These are phyloP conservation scores for Agonopterix arenella DNA, from an alignment of 2,888 invertebrate genomes.

Conservation along the genomic window DNA sequence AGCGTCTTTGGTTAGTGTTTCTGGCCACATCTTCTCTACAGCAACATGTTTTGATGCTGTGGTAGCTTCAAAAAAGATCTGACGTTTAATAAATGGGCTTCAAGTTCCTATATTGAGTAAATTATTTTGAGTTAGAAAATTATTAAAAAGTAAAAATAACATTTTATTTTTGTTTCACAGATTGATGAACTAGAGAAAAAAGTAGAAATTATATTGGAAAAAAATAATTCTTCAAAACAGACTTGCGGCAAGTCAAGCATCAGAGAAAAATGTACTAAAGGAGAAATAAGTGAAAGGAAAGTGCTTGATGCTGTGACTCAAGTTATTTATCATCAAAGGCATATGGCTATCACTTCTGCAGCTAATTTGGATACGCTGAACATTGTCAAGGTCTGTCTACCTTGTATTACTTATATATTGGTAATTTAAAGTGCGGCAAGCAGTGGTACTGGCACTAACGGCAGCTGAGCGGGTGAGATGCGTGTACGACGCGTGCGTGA, in stretches of 20 bases:
- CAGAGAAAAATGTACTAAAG: conserved; percentile 11
- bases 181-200: conserved; percentile 22
- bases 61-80: neutral
- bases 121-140: neutral
- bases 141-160: neutral
- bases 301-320: conserved; percentile 36
- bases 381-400: conserved; percentile 31
- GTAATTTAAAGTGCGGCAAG: no score
- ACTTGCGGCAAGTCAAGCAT: neutral
- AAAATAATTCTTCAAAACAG: conserved; percentile 1
- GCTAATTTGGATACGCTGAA: conserved; percentile 38
- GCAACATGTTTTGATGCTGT: no score
- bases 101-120: no score
- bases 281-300: conserved; percentile 16
- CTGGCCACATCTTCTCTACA: no score
- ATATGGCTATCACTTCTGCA: conserved; percentile 23
- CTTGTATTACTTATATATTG: no score
- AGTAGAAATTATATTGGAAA: conserved; percentile 20
- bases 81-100: neutral
- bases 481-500: no score
- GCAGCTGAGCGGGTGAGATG: no score
- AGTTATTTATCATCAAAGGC: conserved; percentile 32
- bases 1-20: neutral
- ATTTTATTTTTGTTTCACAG: conserved; percentile 16
- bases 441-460: no score